Conservation (phyloP, 2,797 vertebrate species). For the Myioborus melanocephalus region DNA sequence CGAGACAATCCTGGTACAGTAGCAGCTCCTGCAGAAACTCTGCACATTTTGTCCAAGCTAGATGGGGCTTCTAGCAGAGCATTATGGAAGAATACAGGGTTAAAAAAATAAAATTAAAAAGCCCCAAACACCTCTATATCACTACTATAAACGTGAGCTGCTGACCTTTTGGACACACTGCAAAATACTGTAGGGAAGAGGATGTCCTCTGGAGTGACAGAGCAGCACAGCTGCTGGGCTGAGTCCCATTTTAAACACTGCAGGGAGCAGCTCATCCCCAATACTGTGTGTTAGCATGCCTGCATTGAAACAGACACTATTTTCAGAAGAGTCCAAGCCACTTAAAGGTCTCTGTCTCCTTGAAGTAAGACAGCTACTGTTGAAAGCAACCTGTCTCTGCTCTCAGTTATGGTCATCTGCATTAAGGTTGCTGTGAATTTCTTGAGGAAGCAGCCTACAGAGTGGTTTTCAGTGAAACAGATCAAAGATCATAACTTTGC, state of each 20-base stretch:
- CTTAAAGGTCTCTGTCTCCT: neutral
- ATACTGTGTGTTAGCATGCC: accelerated
- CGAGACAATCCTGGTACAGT: neutral
- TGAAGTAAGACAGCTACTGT: neutral
- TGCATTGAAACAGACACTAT: neutral
- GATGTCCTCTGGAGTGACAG: accelerated
- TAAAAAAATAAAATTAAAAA: neutral
- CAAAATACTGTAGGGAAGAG: neutral
- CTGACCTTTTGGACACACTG: neutral
- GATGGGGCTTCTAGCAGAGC: neutral
- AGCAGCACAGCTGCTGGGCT: neutral
- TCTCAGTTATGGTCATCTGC: neutral
- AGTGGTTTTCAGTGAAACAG: neutral
- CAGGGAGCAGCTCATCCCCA: neutral
- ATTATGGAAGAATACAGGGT: neutral
- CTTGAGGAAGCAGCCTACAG: neutral
- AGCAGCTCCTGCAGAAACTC: neutral
- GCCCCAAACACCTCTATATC: neutral
- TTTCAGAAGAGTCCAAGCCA: neutral
- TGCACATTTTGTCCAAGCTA: neutral
- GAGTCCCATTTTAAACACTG: neutral
- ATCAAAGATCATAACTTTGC: neutral
- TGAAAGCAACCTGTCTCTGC: neutral
- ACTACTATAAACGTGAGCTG: accelerated
- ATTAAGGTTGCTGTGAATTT: neutral